These are phyloP conservation scores for Ridgeia piscesae DNA, from an alignment of 1,140 invertebrate genomes.

Conservation along the genomic window DNA sequence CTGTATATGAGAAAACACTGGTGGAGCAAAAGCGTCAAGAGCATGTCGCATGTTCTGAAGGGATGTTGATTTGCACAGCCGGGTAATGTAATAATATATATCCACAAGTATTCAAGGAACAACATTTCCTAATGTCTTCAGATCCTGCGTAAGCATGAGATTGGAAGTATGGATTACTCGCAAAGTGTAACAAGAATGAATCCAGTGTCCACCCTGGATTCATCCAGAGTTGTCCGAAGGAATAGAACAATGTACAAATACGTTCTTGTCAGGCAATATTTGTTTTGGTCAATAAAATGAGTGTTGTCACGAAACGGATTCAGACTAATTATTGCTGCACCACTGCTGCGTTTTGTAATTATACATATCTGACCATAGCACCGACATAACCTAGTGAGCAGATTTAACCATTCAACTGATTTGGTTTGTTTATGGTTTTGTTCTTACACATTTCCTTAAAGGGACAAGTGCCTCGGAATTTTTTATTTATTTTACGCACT, in stretches of 20 bases:
- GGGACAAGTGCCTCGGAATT: neutral
- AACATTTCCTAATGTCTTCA: neutral
- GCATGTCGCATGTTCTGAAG: neutral
- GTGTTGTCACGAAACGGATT: neutral
- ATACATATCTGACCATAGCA: neutral
- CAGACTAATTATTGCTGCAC: neutral
- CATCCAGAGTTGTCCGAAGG: neutral
- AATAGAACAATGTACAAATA: neutral
- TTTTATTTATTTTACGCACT: too few relatives aligned
- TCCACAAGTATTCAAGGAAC: neutral
- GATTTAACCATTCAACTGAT: neutral
- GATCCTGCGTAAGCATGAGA: neutral
- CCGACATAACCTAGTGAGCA: neutral
- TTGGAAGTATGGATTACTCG: neutral
- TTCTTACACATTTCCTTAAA: neutral
- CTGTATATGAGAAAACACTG: neutral
- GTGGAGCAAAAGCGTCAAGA: neutral
- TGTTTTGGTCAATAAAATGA: neutral
- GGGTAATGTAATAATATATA: neutral
- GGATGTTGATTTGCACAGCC: neutral
- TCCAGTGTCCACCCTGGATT: neutral
- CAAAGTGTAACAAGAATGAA: neutral
- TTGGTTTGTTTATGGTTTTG: neutral
- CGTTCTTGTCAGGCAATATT: neutral
- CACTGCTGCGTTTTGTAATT: neutral